Evolutionary conservation across 2,113 vertebrate species (phyloP).

Genomic region (Pomatostomus ruficeps): DNA sequence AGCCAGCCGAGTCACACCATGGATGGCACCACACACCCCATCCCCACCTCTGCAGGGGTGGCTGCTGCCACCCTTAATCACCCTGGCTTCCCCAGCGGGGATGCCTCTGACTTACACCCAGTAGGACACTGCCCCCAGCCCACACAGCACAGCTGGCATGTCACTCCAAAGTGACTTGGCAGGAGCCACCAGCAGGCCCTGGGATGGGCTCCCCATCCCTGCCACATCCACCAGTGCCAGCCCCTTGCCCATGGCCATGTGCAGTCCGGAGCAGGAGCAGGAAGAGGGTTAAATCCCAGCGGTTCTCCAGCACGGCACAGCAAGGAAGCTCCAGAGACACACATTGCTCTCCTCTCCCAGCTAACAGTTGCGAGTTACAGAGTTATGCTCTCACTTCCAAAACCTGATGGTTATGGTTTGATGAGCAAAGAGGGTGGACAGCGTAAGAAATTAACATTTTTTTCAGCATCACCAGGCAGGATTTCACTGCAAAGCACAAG

Average conservation of each 20-base stretch:
- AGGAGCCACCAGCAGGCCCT: not conserved
- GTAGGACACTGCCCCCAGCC: not conserved
- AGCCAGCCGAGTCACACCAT: accelerated
- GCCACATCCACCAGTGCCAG: not conserved
- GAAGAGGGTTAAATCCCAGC: not conserved
- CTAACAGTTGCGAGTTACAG: not conserved
- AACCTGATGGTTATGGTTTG: not conserved
- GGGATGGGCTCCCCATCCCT: not conserved
- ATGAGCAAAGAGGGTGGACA: not conserved
- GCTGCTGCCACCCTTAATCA: no score
- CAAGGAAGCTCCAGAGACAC: not conserved
- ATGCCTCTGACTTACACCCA: not conserved
- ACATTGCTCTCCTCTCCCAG: not conserved
- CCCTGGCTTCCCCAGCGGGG: accelerated
- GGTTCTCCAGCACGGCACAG: not conserved
- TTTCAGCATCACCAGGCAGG: not conserved
- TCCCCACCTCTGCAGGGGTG: not conserved
- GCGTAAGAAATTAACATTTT: not conserved
- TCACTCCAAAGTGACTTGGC: not conserved
- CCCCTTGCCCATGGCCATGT: not conserved
- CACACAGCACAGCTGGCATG: accelerated
- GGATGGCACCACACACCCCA: not conserved
- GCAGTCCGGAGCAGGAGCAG: accelerated
- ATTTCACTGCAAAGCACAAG: not conserved
- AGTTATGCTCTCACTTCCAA: not conserved